Conservation (phyloP, 1,140 invertebrate genomes). For the Anagrus nilaparvatae region DNA sequence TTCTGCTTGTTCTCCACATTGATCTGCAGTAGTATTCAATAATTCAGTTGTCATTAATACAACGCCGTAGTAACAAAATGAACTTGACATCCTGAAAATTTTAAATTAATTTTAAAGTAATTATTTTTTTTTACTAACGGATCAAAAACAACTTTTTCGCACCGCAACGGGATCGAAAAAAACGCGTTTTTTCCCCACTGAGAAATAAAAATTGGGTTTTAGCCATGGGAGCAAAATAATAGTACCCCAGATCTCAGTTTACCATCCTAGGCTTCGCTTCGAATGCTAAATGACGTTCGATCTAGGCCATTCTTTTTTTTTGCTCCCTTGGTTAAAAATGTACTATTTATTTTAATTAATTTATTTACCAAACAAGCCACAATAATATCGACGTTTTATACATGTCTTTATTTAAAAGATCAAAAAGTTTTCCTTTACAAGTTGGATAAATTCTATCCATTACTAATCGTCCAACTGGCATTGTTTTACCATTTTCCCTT, state of each 20-base stretch:
- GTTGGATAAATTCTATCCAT: conserved; percentile 56
- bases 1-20: conserved; percentile 32
- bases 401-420: conserved; percentile 70
- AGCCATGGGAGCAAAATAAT: too few relatives aligned
- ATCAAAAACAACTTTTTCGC: not conserved
- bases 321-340: too few relatives aligned
- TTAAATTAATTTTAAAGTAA: conserved; percentile 6
- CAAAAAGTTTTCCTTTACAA: conserved; percentile 60
- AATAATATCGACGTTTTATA: conserved; percentile 74
- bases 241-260: too few relatives aligned
- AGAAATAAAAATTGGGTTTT: too few relatives aligned
- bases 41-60: conserved; percentile 93
- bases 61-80: conserved; percentile 93
- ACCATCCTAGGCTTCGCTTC: too few relatives aligned
- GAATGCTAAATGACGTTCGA: too few relatives aligned
- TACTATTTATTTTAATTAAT: too few relatives aligned
- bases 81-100: conserved; percentile 73
- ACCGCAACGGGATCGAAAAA: too few relatives aligned
- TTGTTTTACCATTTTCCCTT: conserved; percentile 77
- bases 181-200: too few relatives aligned
- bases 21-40: conserved; percentile 58
- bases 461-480: conserved; percentile 78
- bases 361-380: conserved; percentile 86
- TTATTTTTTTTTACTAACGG: not conserved
- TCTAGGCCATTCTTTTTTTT: too few relatives aligned